phyloP scores from a whole-genome alignment of 2,888 invertebrate genomes.

The Atethmia centrago region DNA sequence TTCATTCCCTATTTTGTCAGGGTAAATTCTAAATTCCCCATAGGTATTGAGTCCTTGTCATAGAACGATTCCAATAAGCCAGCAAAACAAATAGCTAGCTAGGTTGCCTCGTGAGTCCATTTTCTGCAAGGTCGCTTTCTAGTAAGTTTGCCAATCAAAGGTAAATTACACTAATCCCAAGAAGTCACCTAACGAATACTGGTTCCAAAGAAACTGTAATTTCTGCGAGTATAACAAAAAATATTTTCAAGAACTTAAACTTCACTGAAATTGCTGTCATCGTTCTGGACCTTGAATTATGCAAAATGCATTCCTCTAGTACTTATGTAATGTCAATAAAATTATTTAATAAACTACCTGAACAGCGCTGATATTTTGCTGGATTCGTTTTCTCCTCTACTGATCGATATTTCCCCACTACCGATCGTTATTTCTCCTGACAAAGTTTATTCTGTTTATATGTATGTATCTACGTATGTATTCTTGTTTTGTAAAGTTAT shows the following conservation, averaged over 20 bases:
- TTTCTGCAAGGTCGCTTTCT: conserved; percentile 5
- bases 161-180: conserved; percentile 12
- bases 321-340: no score
- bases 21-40: not conserved
- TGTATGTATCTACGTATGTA: no score
- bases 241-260: conserved; percentile 18
- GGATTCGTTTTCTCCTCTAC: no score
- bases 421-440: no score
- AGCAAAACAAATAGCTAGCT: not conserved
- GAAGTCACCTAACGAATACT: conserved; percentile 1
- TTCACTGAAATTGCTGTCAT: conserved; percentile 17
- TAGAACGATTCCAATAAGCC: not conserved
- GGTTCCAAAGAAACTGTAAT: conserved; percentile 3
- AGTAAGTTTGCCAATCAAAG: conserved; percentile 26
- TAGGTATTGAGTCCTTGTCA: not conserved
- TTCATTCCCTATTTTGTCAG: not conserved
- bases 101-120: not conserved
- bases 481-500: no score
- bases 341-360: no score
- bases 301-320: no score
- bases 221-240: conserved; percentile 20
- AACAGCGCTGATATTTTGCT: no score
- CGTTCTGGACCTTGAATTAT: no score
- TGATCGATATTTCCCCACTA: no score
- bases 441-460: no score